Percentiles rank a stretch among this genome's conserved stretches.
phyloP scores from a whole-genome alignment of 2,113 vertebrate genomes.

The Calypte anna region DNA sequence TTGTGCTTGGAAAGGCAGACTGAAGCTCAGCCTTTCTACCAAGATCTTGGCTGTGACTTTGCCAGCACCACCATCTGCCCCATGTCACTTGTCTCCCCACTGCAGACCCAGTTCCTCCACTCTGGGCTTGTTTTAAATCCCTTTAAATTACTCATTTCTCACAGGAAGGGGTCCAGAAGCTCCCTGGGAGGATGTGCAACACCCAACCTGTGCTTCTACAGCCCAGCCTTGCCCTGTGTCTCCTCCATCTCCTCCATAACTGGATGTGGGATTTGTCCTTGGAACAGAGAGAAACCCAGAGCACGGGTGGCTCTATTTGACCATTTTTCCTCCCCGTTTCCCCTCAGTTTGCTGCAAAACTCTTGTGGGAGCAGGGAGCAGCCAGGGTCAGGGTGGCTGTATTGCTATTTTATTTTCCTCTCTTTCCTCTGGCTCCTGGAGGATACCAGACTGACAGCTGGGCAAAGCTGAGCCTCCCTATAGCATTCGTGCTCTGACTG shows the following conservation, averaged over 20 bases:
- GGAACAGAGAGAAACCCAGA: neutral
- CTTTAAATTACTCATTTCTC: neutral
- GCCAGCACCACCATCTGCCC: neutral
- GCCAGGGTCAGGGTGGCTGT: neutral
- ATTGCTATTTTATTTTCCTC: neutral
- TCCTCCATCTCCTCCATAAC: neutral
- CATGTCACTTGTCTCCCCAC: accelerated
- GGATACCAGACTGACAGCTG: neutral
- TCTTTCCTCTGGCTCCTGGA: neutral
- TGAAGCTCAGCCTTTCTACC: accelerated
- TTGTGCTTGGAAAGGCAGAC: neutral
- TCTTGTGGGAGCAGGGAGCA: neutral
- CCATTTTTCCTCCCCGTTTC: neutral
- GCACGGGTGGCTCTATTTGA: accelerated
- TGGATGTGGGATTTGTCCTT: neutral
- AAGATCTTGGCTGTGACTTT: neutral
- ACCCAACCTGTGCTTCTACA: neutral
- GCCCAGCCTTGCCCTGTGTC: neutral
- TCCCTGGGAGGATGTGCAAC: neutral
- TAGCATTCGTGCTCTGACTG: neutral
- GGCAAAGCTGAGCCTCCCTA: neutral
- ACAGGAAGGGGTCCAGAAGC: neutral
- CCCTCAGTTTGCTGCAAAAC: neutral
- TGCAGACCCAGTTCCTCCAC: neutral
- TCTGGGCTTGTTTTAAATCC: neutral